phyloP scores from a whole-genome alignment of 2,888 invertebrate species.

The Brachypalpus laphriformis region DNA sequence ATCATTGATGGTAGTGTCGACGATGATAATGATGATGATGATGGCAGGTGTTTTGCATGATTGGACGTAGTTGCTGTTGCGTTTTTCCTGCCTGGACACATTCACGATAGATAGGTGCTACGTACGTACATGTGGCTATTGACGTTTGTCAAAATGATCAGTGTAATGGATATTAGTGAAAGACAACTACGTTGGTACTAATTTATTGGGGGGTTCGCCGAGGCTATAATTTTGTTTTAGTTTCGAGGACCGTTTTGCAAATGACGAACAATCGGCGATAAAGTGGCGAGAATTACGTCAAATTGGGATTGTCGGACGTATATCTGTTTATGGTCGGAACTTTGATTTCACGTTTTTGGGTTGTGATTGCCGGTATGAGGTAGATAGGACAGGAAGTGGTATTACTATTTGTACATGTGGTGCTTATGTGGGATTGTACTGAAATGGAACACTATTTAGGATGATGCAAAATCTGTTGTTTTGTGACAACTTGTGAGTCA shows the following conservation, averaged over 20 bases:
- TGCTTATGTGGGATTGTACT: neutral
- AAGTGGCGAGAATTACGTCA: conserved; percentile 24
- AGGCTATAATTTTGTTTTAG: conserved; percentile 7
- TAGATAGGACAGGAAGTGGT: conserved; percentile 25
- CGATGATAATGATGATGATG: neutral
- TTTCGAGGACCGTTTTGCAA: neutral
- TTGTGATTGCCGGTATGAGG: conserved; percentile 26
- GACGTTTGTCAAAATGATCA: conserved; percentile 13
- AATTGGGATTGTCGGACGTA: conserved; percentile 18
- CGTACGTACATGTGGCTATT: conserved; percentile 6
- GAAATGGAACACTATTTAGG: neutral
- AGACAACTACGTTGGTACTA: conserved; percentile 3
- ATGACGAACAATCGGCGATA: conserved; percentile 9
- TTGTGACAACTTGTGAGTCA: too few species aligned
- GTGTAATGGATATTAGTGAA: neutral
- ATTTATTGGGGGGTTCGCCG: conserved; percentile 46
- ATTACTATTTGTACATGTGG: neutral
- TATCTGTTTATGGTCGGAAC: conserved; percentile 14
- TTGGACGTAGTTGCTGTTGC: conserved; percentile 1
- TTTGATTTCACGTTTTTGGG: conserved; percentile 38
- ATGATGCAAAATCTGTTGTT: neutral
- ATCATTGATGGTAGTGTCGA: neutral
- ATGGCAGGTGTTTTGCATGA: conserved; percentile 30
- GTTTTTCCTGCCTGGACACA: neutral
- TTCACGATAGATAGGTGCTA: neutral